Evolutionary conservation across 2,113 vertebrate genomes (phyloP).

Genomic region (Nanorana parkeri): DNA sequence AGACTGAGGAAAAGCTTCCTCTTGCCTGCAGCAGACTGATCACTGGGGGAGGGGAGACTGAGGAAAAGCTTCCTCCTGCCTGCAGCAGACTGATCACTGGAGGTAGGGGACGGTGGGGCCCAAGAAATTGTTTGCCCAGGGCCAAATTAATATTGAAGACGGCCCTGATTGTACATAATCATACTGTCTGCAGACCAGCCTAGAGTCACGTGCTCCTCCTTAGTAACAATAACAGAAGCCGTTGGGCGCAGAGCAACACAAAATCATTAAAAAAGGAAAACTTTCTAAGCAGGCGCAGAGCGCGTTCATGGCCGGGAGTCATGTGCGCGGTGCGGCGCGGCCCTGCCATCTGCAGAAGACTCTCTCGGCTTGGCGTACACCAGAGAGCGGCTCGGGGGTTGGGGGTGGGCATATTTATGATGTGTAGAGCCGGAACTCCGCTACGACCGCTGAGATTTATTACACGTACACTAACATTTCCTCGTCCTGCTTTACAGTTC

Average conservation of each 20-base stretch:
- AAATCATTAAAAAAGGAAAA: slow-evolving; percentile 32
- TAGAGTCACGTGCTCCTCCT: slow-evolving; percentile 11
- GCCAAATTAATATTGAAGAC: too few species aligned
- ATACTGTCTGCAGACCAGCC: background rate
- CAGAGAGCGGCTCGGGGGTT: slow-evolving; percentile 54
- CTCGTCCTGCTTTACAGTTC: slow-evolving; percentile 21
- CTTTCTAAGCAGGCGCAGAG: slow-evolving; percentile 41
- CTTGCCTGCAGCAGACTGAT: too few species aligned
- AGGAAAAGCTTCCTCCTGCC: too few species aligned
- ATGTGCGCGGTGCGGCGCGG: slow-evolving; percentile 60
- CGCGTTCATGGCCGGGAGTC: slow-evolving; percentile 62
- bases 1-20: too few species aligned
- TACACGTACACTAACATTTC: slow-evolving; percentile 57
- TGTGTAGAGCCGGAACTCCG: slow-evolving; percentile 56
- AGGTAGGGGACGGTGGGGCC: too few species aligned
- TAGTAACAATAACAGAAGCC: slow-evolving; percentile 35
- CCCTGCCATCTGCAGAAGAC: slow-evolving; percentile 57
- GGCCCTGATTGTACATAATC: too few species aligned
- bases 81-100: too few species aligned
- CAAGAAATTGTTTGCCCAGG: too few species aligned
- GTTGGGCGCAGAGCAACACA: background rate
- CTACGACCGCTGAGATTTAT: slow-evolving; percentile 53
- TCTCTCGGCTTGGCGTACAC: slow-evolving; percentile 37
- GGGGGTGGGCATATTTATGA: slow-evolving; percentile 59
- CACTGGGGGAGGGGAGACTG: too few species aligned